Conservation (phyloP, 2,113 vertebrate species). For the Fulica atra region DNA sequence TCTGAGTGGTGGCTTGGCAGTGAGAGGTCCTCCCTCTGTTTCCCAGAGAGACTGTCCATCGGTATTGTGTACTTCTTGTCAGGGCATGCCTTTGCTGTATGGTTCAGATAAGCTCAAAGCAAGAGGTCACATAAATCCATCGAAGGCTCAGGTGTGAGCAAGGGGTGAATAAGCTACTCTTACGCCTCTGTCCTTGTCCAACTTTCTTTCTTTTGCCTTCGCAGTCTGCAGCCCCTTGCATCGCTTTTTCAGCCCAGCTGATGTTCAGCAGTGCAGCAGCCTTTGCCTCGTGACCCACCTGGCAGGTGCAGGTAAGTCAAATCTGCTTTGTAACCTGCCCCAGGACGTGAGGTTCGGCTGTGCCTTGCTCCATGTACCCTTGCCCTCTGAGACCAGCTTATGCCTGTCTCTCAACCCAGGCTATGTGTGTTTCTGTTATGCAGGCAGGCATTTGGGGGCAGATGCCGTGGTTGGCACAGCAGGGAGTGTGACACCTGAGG, state of each 20-base stretch:
- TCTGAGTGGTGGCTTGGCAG: not conserved
- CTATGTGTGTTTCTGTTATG: not conserved
- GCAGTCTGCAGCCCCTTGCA: not conserved
- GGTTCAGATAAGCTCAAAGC: not conserved
- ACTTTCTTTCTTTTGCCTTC: not conserved
- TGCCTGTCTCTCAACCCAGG: not conserved
- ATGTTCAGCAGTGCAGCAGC: not conserved
- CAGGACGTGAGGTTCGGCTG: not conserved
- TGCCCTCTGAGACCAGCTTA: not conserved
- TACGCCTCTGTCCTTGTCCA: rapidly evolving
- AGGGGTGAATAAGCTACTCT: not conserved
- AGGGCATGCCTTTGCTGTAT: not conserved
- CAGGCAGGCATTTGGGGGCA: not conserved
- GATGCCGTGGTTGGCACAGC: not conserved
- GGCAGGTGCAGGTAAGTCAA: not conserved
- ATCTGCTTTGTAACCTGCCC: not conserved
- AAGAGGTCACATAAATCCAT: not conserved
- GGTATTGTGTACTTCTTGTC: not conserved
- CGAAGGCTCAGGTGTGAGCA: rapidly evolving
- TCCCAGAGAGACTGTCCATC: not conserved
- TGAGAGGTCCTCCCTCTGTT: not conserved
- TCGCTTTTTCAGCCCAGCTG: not conserved
- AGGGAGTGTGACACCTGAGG: not conserved
- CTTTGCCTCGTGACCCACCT: not conserved
- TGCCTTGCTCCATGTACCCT: not conserved